phyloP scores from a whole-genome alignment of 2,113 vertebrate genomes.

The Galbula dea region DNA sequence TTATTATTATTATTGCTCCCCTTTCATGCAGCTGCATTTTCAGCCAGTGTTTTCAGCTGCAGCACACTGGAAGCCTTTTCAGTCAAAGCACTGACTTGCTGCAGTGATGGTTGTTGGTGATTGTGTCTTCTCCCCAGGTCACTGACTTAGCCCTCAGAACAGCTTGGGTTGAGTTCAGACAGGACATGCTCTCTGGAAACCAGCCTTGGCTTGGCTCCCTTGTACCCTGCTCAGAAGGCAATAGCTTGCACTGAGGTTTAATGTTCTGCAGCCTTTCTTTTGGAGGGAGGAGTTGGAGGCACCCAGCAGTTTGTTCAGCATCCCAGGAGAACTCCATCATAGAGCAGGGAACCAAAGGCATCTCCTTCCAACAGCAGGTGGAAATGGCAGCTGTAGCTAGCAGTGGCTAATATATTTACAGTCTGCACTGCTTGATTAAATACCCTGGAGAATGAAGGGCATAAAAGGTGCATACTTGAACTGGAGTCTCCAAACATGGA shows the following conservation, averaged over 20 bases:
- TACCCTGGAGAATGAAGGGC: background rate
- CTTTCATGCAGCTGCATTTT: background rate
- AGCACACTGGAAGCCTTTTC: background rate
- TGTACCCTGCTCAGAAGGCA: background rate
- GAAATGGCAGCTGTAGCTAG: background rate
- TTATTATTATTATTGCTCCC: background rate
- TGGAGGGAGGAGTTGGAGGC: background rate
- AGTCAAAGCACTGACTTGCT: background rate
- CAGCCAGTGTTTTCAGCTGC: background rate
- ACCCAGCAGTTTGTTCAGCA: background rate
- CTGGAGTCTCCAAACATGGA: background rate
- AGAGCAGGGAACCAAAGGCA: background rate
- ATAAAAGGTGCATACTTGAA: background rate
- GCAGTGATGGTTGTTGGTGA: background rate
- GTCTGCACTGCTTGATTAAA: background rate
- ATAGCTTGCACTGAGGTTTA: background rate
- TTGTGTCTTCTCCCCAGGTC: background rate
- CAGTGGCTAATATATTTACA: fast-evolving
- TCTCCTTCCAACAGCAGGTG: background rate
- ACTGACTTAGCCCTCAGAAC: background rate
- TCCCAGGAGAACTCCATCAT: background rate
- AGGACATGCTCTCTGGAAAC: background rate
- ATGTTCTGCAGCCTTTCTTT: background rate
- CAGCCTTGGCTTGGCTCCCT: background rate
- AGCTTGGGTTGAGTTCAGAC: background rate